Evolutionary conservation across 2,797 vertebrate species (phyloP).

Genomic region (Micromesistius poutassou): DNA sequence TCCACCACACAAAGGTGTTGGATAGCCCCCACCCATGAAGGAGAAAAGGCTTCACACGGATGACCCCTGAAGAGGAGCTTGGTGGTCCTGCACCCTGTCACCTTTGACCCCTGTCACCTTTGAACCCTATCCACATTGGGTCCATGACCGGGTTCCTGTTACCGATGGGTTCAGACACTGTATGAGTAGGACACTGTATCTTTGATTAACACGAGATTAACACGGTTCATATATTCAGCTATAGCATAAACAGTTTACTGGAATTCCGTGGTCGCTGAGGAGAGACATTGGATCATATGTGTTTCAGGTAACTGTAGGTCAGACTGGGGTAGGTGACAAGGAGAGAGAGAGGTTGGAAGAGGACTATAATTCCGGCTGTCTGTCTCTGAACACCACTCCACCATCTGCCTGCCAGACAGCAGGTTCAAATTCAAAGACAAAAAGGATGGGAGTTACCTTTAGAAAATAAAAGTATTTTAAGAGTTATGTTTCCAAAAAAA

Average conservation of each 20-base stretch:
- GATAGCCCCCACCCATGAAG: not conserved
- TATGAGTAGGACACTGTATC: conserved; percentile 5
- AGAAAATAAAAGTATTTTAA: too few relatives aligned
- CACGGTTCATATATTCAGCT: not conserved
- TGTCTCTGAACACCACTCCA: not conserved
- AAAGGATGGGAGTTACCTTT: too few relatives aligned
- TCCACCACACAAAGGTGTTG: not conserved
- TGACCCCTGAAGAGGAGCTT: not conserved
- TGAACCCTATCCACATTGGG: not conserved
- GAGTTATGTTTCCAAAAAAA: too few relatives aligned
- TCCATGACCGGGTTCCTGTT: conserved; percentile 21
- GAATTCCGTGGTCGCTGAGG: not conserved
- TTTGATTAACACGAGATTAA: not conserved
- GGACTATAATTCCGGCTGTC: not conserved
- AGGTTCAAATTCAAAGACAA: too few relatives aligned
- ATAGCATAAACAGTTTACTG: not conserved
- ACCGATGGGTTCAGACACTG: conserved; percentile 5
- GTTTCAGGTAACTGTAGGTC: not conserved
- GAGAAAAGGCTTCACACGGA: conserved; percentile 14
- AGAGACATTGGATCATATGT: not conserved
- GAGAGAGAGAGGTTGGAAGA: too few relatives aligned
- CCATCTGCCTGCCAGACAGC: too few relatives aligned
- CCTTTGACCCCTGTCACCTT: not conserved
- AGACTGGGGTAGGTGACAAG: not conserved
- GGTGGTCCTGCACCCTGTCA: conserved; percentile 12